Conservation (phyloP, 1,140 invertebrate species). For the Melitaea cinxia region DNA sequence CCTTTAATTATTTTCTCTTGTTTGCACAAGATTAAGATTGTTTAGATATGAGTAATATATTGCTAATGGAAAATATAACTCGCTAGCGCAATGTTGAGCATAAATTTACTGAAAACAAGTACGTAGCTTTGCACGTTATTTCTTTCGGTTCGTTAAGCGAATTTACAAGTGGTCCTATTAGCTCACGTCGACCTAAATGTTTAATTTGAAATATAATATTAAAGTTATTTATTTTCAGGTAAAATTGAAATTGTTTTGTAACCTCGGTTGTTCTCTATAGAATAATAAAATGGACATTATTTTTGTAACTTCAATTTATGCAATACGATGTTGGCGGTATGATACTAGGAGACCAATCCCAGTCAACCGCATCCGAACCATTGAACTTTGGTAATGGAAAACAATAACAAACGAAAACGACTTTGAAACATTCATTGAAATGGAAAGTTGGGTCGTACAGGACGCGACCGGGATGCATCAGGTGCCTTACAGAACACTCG, state of each 20-base stretch:
- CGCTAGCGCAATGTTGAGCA: slow-evolving; percentile 27
- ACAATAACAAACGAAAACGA: slow-evolving; percentile 75
- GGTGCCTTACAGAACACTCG: slow-evolving; percentile 32
- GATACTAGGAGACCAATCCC: slow-evolving; percentile 25
- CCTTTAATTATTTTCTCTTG: slow-evolving; percentile 68
- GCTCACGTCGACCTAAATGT: slow-evolving; percentile 33
- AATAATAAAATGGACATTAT: slow-evolving; percentile 18
- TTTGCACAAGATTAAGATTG: slow-evolving; percentile 65
- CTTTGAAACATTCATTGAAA: slow-evolving; percentile 75
- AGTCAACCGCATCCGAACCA: slow-evolving; percentile 40
- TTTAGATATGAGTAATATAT: slow-evolving; percentile 52
- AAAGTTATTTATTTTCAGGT: neutral
- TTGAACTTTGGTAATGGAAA: slow-evolving; percentile 72
- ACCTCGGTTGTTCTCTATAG: neutral
- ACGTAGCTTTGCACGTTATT: slow-evolving; percentile 33
- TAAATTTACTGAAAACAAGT: slow-evolving; percentile 37
- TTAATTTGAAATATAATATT: slow-evolving; percentile 19
- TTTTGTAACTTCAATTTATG: slow-evolving; percentile 24
- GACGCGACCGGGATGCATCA: slow-evolving; percentile 38
- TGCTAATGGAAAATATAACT: slow-evolving; percentile 51
- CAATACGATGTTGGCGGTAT: slow-evolving; percentile 16
- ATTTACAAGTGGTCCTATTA: slow-evolving; percentile 27
- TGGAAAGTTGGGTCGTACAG: slow-evolving; percentile 64
- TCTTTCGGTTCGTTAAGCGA: slow-evolving; percentile 40
- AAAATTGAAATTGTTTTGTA: neutral